phyloP scores from a whole-genome alignment of 1,140 invertebrate genomes.

The Papilio dardanus region DNA sequence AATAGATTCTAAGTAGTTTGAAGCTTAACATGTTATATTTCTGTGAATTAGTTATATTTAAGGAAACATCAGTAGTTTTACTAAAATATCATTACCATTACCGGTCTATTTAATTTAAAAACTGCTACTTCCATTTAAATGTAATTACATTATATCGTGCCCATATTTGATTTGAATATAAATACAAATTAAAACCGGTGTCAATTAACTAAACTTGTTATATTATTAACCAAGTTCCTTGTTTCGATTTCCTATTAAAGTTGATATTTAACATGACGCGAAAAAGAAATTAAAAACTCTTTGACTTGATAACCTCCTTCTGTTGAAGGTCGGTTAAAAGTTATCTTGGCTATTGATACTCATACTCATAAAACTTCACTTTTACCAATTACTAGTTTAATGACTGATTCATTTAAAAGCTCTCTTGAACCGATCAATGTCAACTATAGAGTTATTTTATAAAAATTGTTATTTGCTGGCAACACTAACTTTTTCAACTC shows the following conservation, averaged over 20 bases:
- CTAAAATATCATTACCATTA: not conserved
- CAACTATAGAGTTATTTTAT: no score
- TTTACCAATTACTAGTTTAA: no score
- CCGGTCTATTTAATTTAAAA: not conserved
- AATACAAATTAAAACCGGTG: not conserved
- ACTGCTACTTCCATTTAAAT: not conserved
- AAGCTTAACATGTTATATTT: not conserved
- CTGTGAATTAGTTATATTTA: not conserved
- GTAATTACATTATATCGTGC: slow-evolving; percentile 1
- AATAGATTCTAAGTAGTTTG: not conserved
- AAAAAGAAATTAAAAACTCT: not conserved
- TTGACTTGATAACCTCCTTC: no score
- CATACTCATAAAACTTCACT: no score
- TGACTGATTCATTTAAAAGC: no score
- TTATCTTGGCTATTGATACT: no score
- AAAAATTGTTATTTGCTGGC: no score
- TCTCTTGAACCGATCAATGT: no score
- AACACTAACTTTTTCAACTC: no score
- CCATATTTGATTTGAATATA: not conserved
- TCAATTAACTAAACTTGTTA: not conserved
- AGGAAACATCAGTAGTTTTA: not conserved
- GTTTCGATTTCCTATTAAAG: not conserved
- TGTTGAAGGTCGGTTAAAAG: no score
- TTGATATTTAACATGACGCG: not conserved
- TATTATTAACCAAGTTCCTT: not conserved